Conservation (phyloP, 2,797 vertebrate genomes). For the Micromesistius poutassou region DNA sequence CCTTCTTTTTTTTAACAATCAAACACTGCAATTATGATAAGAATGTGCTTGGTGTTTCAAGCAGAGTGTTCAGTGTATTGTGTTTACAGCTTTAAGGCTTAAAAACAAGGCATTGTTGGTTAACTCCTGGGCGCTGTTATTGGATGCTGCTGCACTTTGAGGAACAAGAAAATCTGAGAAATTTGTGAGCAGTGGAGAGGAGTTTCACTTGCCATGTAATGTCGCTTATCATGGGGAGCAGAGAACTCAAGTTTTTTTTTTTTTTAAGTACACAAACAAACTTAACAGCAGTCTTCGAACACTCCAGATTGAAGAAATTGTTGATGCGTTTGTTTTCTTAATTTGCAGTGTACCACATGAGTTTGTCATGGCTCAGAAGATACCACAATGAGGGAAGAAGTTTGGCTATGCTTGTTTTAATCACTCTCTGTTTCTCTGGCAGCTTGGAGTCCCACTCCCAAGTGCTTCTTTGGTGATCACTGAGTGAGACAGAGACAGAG, state of each 20-base stretch:
- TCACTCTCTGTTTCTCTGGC: not conserved
- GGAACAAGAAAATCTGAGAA: too few relatives aligned
- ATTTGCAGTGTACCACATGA: constrained; percentile 2
- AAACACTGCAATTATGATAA: not conserved
- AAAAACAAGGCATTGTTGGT: too few relatives aligned
- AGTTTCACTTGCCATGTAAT: constrained; percentile 4
- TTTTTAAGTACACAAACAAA: not conserved
- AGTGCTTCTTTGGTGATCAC: not conserved
- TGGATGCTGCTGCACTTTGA: too few relatives aligned
- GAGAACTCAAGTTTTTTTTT: not conserved
- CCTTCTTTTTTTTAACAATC: not conserved
- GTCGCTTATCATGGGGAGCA: not conserved
- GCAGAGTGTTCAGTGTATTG: not conserved
- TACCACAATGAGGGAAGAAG: not conserved
- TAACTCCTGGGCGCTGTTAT: too few relatives aligned
- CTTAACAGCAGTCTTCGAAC: not conserved
- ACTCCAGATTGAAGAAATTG: not conserved
- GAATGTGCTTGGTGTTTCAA: not conserved
- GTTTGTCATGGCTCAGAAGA: not conserved
- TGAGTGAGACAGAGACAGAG: not conserved
- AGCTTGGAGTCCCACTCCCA: not conserved
- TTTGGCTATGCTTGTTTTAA: not conserved
- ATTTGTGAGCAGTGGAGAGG: too few relatives aligned
- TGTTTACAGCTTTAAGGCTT: not conserved
- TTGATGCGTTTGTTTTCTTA: not conserved